Evolutionary conservation across 1,140 invertebrate species (phyloP).

Genomic region (Aplysia californica): DNA sequence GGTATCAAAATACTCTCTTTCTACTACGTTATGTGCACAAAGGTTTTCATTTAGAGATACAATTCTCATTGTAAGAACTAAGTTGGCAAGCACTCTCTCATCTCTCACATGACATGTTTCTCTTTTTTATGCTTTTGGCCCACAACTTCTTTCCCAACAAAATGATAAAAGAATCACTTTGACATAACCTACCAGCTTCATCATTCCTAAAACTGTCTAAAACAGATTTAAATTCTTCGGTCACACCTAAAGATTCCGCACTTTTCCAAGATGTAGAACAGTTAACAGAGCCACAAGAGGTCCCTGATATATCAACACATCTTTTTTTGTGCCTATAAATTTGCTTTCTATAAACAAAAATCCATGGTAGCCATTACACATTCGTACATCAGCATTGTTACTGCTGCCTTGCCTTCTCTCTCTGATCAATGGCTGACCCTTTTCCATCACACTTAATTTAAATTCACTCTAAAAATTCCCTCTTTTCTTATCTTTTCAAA

Average conservation of each 20-base stretch:
- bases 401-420: conserved; percentile 20
- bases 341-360: conserved; percentile 14
- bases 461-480: conserved; percentile 30
- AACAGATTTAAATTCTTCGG: conserved; percentile 11
- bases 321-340: conserved; percentile 7
- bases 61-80: conserved; percentile 11
- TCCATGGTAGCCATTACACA: conserved; percentile 28
- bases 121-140: conserved; percentile 21
- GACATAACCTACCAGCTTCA: conserved; percentile 24
- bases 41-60: background rate
- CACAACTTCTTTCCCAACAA: conserved; percentile 25
- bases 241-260: background rate
- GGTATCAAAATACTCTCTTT: background rate
- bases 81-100: conserved; percentile 9
- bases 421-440: conserved; percentile 13
- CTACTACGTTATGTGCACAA: background rate
- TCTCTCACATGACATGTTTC: conserved; percentile 13
- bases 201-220: conserved; percentile 28
- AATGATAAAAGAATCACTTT: conserved; percentile 19
- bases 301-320: background rate
- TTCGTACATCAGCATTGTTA: conserved; percentile 1
- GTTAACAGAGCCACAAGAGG: background rate
- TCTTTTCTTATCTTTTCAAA: conserved; percentile 29
- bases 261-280: background rate
- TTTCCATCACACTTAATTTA: background rate